A percentile compares a stretch with the other conserved stretches of the same genome.
Evolutionary conservation across 2,888 invertebrate species (phyloP).

Genomic region (Melanostoma scalare): DNA sequence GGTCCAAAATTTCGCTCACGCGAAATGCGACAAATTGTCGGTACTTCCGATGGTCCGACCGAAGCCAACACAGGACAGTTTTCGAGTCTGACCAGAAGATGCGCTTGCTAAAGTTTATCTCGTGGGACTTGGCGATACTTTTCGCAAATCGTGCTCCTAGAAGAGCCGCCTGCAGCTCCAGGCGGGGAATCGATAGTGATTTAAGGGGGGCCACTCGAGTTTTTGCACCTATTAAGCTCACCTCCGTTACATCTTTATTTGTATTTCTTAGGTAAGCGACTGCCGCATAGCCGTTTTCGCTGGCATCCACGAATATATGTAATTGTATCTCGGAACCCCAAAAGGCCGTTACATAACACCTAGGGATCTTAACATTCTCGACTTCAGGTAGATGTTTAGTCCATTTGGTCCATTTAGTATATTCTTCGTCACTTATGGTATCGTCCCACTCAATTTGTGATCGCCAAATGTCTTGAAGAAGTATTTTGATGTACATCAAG

Average conservation of each 20-base stretch:
- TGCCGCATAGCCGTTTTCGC: conserved; percentile 68
- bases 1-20: not conserved
- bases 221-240: conserved; percentile 68
- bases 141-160: conserved; percentile 46
- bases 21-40: conserved; percentile 17
- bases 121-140: conserved; percentile 18
- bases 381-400: conserved; percentile 61
- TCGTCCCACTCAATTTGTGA: not conserved
- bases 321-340: not conserved
- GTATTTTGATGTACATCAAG: not conserved
- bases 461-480: not conserved
- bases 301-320: conserved; percentile 6
- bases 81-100: conserved; percentile 74
- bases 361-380: conserved; percentile 66
- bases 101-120: conserved; percentile 24
- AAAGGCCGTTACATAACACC: conserved; percentile 54
- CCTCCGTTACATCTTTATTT: conserved; percentile 21
- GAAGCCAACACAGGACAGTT: conserved; percentile 72
- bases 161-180: conserved; percentile 66
- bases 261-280: conserved; percentile 71
- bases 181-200: conserved; percentile 50
- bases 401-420: conserved; percentile 66
- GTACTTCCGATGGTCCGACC: conserved; percentile 67
- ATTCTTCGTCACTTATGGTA: not conserved
- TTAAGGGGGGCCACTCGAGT: conserved; percentile 74